Conservation (phyloP, 2,888 invertebrate genomes). For the Drosophila colorata region DNA sequence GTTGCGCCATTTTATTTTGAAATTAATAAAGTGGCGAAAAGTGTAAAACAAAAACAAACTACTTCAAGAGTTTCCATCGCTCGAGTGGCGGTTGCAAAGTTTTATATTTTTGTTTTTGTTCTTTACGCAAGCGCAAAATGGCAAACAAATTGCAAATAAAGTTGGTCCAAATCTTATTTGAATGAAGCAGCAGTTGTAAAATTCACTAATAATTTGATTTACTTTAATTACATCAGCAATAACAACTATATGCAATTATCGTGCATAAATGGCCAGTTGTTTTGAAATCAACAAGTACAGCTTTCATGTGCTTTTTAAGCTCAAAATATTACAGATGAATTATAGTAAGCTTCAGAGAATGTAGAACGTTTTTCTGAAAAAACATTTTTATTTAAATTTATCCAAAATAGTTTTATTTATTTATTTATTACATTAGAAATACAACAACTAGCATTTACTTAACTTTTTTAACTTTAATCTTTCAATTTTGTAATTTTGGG, state of each 20-base stretch:
- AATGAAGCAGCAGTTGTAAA: slow-evolving; percentile 41
- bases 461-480: too few species aligned
- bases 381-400: too few species aligned
- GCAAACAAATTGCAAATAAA: slow-evolving; percentile 37
- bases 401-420: too few species aligned
- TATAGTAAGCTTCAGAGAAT: not conserved
- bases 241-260: not conserved
- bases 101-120: slow-evolving; percentile 20
- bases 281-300: not conserved
- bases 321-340: not conserved
- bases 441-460: too few species aligned
- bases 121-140: slow-evolving; percentile 17
- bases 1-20: slow-evolving; percentile 73
- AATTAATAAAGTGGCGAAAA: slow-evolving; percentile 74
- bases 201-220: slow-evolving; percentile 33
- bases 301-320: not conserved
- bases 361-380: too few species aligned
- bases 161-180: slow-evolving; percentile 42
- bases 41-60: slow-evolving; percentile 48
- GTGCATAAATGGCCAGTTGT: not conserved
- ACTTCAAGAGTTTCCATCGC: slow-evolving; percentile 43
- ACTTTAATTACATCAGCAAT: slow-evolving; percentile 18
- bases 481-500: too few species aligned
- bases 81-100: slow-evolving; percentile 32
- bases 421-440: too few species aligned